A percentile compares a stretch with the other conserved stretches of the same genome.
Conservation (phyloP, 2,113 vertebrate genomes). For the Brienomyrus brachyistius region DNA sequence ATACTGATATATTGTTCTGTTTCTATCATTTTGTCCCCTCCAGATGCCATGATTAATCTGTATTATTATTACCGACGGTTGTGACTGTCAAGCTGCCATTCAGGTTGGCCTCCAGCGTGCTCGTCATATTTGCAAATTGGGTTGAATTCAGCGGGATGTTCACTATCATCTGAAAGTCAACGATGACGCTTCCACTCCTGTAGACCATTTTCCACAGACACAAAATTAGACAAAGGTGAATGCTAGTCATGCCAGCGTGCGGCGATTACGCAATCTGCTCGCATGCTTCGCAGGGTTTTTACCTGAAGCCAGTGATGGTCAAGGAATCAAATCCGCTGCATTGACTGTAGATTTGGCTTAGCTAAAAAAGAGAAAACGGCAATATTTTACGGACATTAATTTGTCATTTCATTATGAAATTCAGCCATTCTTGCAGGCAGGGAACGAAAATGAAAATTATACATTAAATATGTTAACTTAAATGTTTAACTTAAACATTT, state of each 20-base stretch:
- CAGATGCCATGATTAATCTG: background rate
- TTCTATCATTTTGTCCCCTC: background rate
- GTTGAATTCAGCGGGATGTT: fast-evolving
- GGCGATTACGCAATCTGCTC: background rate
- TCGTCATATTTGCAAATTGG: fast-evolving
- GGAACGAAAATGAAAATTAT: background rate
- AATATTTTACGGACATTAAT: background rate
- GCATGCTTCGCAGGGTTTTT: background rate
- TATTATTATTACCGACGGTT: constrained; percentile 39
- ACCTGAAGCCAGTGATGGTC: constrained; percentile 27
- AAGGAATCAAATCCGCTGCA: constrained; percentile 42
- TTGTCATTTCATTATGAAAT: background rate
- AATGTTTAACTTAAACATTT: background rate
- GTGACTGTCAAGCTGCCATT: background rate
- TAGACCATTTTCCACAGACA: constrained; percentile 1
- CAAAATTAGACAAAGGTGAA: background rate
- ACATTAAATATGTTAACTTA: background rate
- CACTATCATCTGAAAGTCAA: constrained; percentile 33
- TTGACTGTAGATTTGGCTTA: constrained; percentile 36
- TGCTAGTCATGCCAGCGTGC: background rate
- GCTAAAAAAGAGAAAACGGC: constrained; percentile 33
- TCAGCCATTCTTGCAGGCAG: background rate
- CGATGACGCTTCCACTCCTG: constrained; percentile 41
- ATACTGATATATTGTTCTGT: background rate
- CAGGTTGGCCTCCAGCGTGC: fast-evolving